These are phyloP conservation scores for Rosalia funebris DNA, from an alignment of 2,888 invertebrate species.

Conservation along the genomic window DNA sequence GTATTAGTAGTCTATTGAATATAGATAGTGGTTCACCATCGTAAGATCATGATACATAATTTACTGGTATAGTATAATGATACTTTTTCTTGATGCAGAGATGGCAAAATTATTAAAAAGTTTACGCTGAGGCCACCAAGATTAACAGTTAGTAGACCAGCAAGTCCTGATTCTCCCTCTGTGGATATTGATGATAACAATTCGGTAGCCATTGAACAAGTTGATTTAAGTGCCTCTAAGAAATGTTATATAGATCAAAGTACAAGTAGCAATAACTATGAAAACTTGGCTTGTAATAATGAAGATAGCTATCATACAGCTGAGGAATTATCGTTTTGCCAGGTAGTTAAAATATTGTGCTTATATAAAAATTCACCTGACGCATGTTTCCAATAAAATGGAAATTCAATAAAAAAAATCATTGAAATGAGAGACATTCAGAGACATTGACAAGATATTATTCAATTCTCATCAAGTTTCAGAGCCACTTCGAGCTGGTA, in stretches of 20 bases:
- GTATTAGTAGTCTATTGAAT: conserved; percentile 9
- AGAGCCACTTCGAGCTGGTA: conserved; percentile 35
- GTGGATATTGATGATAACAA: conserved; percentile 21
- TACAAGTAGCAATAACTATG: neutral
- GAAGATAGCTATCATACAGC: conserved; percentile 9
- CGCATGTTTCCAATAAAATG: neutral
- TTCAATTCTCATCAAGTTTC: conserved; percentile 18
- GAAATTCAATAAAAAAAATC: no score
- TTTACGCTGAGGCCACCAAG: conserved; percentile 37
- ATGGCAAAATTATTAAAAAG: conserved; percentile 39
- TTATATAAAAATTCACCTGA: no score
- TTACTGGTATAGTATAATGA: neutral
- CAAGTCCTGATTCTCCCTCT: conserved; percentile 42
- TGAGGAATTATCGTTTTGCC: conserved; percentile 11
- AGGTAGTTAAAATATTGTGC: no score
- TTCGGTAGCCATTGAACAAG: neutral
- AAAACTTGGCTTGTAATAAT: neutral
- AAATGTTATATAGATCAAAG: neutral
- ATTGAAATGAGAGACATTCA: no score
- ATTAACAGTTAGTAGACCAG: conserved; percentile 28
- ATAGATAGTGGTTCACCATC: neutral
- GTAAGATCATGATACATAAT: conserved; percentile 24
- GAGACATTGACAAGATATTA: no score
- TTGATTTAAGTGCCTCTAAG: conserved; percentile 1
- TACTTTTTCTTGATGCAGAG: conserved; percentile 30